A percentile compares a stretch with the other conserved stretches of the same genome.
phyloP scores from a whole-genome alignment of 2,888 invertebrate genomes.

The Hylaea fasciaria region DNA sequence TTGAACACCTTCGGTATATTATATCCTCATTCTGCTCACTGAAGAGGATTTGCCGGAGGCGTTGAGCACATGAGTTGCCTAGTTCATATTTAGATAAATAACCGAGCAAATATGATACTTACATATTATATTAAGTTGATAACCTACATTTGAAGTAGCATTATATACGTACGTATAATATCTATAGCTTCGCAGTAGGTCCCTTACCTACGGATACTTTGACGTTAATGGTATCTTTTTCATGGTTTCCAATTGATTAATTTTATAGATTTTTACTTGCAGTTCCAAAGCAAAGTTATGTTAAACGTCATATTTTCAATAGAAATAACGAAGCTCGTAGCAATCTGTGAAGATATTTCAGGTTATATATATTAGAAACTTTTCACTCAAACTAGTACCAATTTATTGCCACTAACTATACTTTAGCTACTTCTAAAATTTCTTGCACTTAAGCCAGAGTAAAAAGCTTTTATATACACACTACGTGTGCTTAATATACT shows the following conservation, averaged over 20 bases:
- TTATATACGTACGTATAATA: neutral
- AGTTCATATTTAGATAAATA: constrained; percentile 4
- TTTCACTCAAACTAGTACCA: neutral
- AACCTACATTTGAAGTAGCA: no score
- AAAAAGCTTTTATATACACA: constrained; percentile 1
- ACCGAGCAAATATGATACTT: neutral
- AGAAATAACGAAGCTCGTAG: no score
- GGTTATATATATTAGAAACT: neutral
- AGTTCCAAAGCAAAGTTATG: no score
- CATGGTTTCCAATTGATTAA: no score
- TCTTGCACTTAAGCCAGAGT: neutral
- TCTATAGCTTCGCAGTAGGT: neutral
- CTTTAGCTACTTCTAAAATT: neutral
- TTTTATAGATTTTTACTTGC: no score
- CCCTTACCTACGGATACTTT: no score
- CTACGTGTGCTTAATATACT: neutral
- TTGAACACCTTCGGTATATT: constrained; percentile 19
- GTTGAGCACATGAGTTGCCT: constrained; percentile 10
- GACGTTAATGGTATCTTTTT: no score
- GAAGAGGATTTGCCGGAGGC: constrained; percentile 21
- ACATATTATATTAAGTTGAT: neutral
- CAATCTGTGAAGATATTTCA: no score
- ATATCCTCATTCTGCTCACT: constrained; percentile 24
- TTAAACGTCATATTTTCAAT: no score
- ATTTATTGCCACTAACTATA: neutral